Evolutionary conservation across 2,888 invertebrate species (phyloP), one percentile per base, ranked within the genome.

Genomic region (Ophonus ardosiacus): DNA sequence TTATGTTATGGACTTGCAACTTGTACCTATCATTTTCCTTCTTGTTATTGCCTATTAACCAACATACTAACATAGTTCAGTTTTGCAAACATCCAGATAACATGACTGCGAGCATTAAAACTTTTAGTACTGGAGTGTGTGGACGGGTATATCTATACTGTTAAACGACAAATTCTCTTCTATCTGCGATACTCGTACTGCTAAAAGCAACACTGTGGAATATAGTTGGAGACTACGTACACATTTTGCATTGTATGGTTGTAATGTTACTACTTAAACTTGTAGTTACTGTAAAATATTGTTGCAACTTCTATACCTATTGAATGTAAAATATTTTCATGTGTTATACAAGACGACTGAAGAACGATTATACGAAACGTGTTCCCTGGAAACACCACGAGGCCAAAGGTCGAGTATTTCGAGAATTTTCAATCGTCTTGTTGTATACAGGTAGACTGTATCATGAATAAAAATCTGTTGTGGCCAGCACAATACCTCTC

Each of bases 1-100:
- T 74, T 74, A 74, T 74, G 71, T 43, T 43, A 74, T 18, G 71
- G 40, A 74, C 71, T 74, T 74, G 71, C 17, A 74, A 74, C 43
- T 74, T 51, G 71, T 43, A 74, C 71, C 71, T 74, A 74, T 74
- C 71, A 74, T 74, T 74, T 74, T 68, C 68, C 71, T 40, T 74
- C 15, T 40, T 74, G 71, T 74, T 74, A 74, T 74, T 40, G 71
- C 10, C 71, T 43, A 74, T 74, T 74, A 74, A 74, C 71, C 17
- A 74, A 74, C 43, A 18, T 74, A 74, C 71, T 10, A 74, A 74
- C 43, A 18, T 74, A 17, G 71, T 17, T 74, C 17, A 40, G 43
- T 40, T 68, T 40, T 74, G 71, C 43, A 43, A 43, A 17, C 40
- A 43, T 10, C 43, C 40, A 74, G 71, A 74, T 74, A 74, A 74